Percentiles rank a stretch among this genome's conserved stretches.
These are phyloP conservation scores for Harpagoxenus sublaevis DNA, from an alignment of 2,888 invertebrate genomes.

Conservation along the genomic window DNA sequence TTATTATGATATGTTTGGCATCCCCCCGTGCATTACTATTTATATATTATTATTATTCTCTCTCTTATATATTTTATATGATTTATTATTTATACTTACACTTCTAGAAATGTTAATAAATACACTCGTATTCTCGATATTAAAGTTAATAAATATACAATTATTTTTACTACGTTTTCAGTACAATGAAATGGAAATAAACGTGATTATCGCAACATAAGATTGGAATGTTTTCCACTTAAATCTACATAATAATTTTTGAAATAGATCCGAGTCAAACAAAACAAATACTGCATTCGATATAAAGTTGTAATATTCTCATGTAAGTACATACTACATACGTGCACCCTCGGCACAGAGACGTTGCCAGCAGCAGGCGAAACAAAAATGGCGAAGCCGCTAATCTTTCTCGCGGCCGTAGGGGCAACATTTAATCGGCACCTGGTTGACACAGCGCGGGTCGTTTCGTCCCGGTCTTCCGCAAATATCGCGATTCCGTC, in stretches of 20 bases:
- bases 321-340: not conserved
- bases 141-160: not conserved
- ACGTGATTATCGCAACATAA: not conserved
- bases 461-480: conserved; percentile 70
- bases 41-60: not conserved
- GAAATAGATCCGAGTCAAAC: not conserved
- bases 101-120: not conserved
- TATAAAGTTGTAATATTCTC: not conserved
- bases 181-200: not conserved
- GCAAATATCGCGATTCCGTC: conserved; percentile 69
- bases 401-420: conserved; percentile 54
- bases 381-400: conserved; percentile 40
- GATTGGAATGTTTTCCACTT: not conserved
- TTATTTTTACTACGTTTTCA: not conserved
- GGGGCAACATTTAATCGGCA: conserved; percentile 66
- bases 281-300: not conserved
- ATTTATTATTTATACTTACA: not conserved
- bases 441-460: conserved; percentile 63
- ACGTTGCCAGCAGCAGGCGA: not conserved
- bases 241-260: conserved; percentile 9
- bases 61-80: not conserved
- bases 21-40: not conserved
- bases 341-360: not conserved
- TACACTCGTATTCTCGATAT: not conserved
- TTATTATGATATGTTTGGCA: not conserved